Percentiles rank a stretch among this genome's conserved stretches.
Evolutionary conservation across 2,888 invertebrate genomes (phyloP).

Genomic region (Blastobasis lacticolella): DNA sequence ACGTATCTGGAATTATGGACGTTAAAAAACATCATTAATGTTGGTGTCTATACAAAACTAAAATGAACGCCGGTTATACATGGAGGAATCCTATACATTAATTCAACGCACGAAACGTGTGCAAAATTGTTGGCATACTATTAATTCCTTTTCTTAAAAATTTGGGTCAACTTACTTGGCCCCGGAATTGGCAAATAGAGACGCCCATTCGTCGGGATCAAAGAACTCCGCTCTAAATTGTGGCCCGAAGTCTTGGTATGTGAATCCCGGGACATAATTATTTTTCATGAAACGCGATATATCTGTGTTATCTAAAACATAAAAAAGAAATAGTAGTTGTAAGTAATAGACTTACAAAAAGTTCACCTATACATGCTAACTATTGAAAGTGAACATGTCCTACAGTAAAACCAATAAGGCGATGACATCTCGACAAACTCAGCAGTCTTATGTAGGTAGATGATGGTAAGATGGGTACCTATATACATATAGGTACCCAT

Average conservation of each 20-base stretch:
- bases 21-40: too few species aligned
- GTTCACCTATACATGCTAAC: too few species aligned
- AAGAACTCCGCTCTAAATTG: slow-evolving; percentile 94
- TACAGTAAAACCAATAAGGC: too few species aligned
- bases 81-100: not conserved
- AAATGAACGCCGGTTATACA: not conserved
- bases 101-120: not conserved
- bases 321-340: too few species aligned
- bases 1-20: slow-evolving; percentile 75
- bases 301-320: slow-evolving; percentile 8
- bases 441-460: too few species aligned
- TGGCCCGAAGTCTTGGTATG: slow-evolving; percentile 93
- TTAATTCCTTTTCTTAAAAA: not conserved
- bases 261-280: slow-evolving; percentile 88
- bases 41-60: too few species aligned
- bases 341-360: too few species aligned
- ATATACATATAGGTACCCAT: too few species aligned
- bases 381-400: too few species aligned
- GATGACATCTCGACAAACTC: too few species aligned
- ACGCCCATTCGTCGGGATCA: slow-evolving; percentile 88
- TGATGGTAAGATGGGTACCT: too few species aligned
- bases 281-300: slow-evolving; percentile 82
- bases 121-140: not conserved
- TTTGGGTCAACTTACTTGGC: slow-evolving; percentile 74
- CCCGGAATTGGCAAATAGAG: slow-evolving; percentile 87